Conservation (phyloP, 2,888 invertebrate genomes). For the Erebia ligea region DNA sequence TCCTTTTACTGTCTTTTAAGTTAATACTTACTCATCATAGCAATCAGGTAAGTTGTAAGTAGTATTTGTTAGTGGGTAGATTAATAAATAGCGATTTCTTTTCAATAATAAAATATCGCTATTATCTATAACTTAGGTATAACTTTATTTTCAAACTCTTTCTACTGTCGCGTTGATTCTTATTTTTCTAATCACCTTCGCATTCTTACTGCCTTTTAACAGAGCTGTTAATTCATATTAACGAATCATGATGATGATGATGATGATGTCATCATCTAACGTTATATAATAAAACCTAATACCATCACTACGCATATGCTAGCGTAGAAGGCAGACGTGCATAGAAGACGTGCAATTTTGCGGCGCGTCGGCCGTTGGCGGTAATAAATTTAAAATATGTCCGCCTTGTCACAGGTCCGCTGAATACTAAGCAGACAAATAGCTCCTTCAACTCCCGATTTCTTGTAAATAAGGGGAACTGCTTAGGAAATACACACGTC, state of each 20-base stretch:
- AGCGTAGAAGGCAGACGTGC: slow-evolving; percentile 53
- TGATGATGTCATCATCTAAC: not conserved
- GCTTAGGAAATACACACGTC: slow-evolving; percentile 12
- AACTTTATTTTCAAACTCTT: too few species aligned
- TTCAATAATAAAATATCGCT: too few species aligned
- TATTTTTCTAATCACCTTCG: too few species aligned
- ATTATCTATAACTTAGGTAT: too few species aligned
- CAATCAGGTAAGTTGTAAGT: too few species aligned
- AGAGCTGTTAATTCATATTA: slow-evolving; percentile 1
- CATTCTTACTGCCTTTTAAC: not conserved
- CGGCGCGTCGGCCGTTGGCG: slow-evolving; percentile 58
- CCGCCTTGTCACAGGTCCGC: slow-evolving; percentile 52
- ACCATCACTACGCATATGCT: slow-evolving; percentile 31
- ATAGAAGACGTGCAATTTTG: slow-evolving; percentile 68
- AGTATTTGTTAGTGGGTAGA: too few species aligned
- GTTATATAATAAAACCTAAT: slow-evolving; percentile 17
- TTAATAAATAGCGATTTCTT: too few species aligned
- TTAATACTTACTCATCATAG: too few species aligned
- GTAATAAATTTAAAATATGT: slow-evolving; percentile 79
- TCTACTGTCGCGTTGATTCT: too few species aligned
- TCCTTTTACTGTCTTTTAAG: too few species aligned
- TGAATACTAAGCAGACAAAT: slow-evolving; percentile 68
- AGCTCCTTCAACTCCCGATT: slow-evolving; percentile 12
- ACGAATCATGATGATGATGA: too few species aligned
- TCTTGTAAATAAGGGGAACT: slow-evolving; percentile 19